Base-by-base conservation (phyloP, 2,113 vertebrate genomes). In the Panthera uncia region DNA sequence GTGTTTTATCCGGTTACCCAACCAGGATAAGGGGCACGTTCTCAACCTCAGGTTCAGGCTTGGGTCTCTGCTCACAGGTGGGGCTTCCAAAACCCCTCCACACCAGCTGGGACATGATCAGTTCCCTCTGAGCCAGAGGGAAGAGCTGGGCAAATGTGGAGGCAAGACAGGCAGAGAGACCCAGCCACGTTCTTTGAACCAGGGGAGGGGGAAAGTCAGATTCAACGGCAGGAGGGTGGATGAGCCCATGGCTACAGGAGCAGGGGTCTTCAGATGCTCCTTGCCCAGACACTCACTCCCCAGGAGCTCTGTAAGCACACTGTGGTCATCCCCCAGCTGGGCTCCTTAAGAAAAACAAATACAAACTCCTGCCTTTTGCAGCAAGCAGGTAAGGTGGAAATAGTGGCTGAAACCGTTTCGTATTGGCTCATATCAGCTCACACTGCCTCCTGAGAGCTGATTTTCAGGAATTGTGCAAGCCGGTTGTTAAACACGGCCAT, bases 401-500 rank as follows among this genome's bases (percentile, higher is more conserved):
- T 3, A 16, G 27, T 0, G 1, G 11, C 4, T 0, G 21, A 21
- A 52, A 33, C 68, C 45, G 2, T 15, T 18, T 48, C 16, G 6
- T 15, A 18, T 5, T 0, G 0, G 76, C 13, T 69, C 63, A 31
- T 13, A 21, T 5, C 11, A 33, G 29, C 13, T 23, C 18, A 6
- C 5, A 1, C 12, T 5, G 31, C 27, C 74, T 74, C 7, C 0
- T 9, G 19, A 86, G 9, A 66, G 55, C 69, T 5, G 16, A n/a
- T 48, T 71, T 41, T 38, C 69, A 84, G 31, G 16, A 65, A 65
- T 29, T 82, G 19, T 65, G 38, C 57, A 33, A 83, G 69, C 31
- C 33, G 12, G 4, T 11, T 52, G 23, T 61, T 52, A 86, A 89
- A n/a, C 13, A 38, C 12, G 69, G 23, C 69, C 81, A 68, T 31